Percentiles rank a stretch among this genome's conserved stretches.
These are phyloP conservation scores for Brachypodius melanocephalos DNA, from an alignment of 2,113 vertebrate species.

Conservation along the genomic window DNA sequence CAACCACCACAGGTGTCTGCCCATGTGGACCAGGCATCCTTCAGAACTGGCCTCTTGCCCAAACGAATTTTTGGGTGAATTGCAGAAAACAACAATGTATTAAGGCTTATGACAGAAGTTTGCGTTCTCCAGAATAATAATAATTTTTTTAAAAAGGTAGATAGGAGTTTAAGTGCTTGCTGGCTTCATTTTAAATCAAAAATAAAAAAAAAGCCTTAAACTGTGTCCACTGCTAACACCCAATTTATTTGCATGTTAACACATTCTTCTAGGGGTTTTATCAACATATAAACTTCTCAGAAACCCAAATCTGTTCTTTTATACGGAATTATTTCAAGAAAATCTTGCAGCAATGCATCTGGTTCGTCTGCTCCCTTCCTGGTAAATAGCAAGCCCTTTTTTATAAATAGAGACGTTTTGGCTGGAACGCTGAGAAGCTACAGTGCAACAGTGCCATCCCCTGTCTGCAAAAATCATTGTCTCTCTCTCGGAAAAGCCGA, in stretches of 20 bases:
- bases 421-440: not conserved
- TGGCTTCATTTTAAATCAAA: not conserved
- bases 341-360: conserved; percentile 4
- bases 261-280: not conserved
- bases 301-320: not conserved
- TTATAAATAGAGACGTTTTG: conserved; percentile 46
- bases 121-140: not conserved
- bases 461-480: conserved; percentile 50
- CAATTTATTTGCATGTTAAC: not conserved
- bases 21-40: not conserved
- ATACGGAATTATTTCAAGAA: conserved; percentile 19
- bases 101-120: not conserved
- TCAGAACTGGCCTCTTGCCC: not conserved
- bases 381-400: conserved; percentile 36
- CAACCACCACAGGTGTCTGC: not conserved
- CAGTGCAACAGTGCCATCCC: conserved; percentile 71
- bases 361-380: conserved; percentile 11
- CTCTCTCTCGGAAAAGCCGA: not conserved
- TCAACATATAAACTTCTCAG: not conserved
- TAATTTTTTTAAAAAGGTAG: not conserved
- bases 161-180: not conserved
- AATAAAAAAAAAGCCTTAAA: not conserved
- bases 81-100: not conserved
- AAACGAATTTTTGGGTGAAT: not conserved
- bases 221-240: not conserved